These are phyloP conservation scores for Ia io DNA, from an alignment of 2,113 vertebrate species.

Conservation along the genomic window DNA sequence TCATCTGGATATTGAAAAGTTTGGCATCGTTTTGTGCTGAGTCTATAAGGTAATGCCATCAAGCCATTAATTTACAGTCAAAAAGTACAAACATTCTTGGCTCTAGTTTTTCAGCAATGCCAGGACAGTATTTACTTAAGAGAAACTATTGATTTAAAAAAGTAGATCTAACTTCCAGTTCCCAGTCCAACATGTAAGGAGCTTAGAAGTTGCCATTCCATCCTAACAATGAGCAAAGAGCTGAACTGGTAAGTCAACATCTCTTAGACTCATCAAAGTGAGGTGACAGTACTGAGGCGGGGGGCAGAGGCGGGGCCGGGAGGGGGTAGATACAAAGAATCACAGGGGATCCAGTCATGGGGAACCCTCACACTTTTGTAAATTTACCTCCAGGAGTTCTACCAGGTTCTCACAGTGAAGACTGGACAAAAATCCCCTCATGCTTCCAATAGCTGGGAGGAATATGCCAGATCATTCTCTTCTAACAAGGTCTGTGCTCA, in stretches of 20 bases:
- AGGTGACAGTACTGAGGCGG: neutral
- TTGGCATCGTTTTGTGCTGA: neutral
- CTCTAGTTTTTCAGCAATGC: neutral
- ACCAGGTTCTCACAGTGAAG: neutral
- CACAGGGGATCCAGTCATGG: neutral
- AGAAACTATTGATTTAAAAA: neutral
- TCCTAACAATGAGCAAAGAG: neutral
- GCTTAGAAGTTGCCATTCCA: neutral
- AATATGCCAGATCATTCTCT: neutral
- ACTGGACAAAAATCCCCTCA: neutral
- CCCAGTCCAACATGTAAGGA: neutral
- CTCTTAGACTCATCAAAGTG: neutral
- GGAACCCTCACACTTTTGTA: neutral
- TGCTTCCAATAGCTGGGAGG: neutral
- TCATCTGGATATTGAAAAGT: neutral
- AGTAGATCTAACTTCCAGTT: neutral
- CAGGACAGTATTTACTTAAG: neutral
- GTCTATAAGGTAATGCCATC: neutral
- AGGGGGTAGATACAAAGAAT: neutral
- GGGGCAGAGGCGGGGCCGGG: fast-evolving
- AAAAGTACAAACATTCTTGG: neutral
- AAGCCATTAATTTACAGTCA: neutral
- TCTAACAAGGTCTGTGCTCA: neutral
- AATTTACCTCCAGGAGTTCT: neutral
- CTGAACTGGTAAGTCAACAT: neutral